Conservation (phyloP, 2,113 vertebrate genomes). For the Salvelinus sp. region DNA sequence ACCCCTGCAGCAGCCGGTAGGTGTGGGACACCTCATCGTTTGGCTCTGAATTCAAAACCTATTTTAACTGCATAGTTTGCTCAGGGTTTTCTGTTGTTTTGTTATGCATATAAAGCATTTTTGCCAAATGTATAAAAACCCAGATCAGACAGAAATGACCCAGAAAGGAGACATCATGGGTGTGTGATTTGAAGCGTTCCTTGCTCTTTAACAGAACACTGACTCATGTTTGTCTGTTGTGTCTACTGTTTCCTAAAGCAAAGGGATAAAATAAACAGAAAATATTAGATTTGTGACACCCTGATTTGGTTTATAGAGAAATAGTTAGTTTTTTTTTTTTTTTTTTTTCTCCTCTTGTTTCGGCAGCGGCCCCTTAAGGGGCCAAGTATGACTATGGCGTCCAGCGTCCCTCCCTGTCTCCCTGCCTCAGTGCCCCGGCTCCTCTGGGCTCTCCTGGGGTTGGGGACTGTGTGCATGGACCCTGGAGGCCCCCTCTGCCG, state of each 20-base stretch:
- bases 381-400: slow-evolving; percentile 47
- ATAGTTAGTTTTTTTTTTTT: slow-evolving; percentile 68
- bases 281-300: slow-evolving; percentile 78
- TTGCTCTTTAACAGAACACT: slow-evolving; percentile 71
- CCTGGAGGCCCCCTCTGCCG: slow-evolving; percentile 49
- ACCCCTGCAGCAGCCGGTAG: slow-evolving; percentile 73
- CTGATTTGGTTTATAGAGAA: slow-evolving; percentile 84
- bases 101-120: slow-evolving; percentile 65
- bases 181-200: slow-evolving; percentile 74
- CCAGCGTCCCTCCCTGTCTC: slow-evolving; percentile 11
- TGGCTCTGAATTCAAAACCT: slow-evolving; percentile 73
- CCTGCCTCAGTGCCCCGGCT: slow-evolving; percentile 63
- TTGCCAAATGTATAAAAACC: slow-evolving; percentile 65
- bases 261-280: slow-evolving; percentile 71
- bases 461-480: slow-evolving; percentile 66
- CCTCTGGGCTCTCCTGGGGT: slow-evolving; percentile 57
- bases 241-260: slow-evolving; percentile 68
- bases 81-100: slow-evolving; percentile 62
- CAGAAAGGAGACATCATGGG: slow-evolving; percentile 74
- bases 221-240: slow-evolving; percentile 67
- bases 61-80: slow-evolving; percentile 82
- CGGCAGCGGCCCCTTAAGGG: slow-evolving; percentile 33
- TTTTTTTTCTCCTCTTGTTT: slow-evolving; percentile 55
- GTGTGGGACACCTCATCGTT: slow-evolving; percentile 71
- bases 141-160: slow-evolving; percentile 66